phyloP scores from a whole-genome alignment of 2,888 invertebrate genomes.

The Barypeithes pellucidus region DNA sequence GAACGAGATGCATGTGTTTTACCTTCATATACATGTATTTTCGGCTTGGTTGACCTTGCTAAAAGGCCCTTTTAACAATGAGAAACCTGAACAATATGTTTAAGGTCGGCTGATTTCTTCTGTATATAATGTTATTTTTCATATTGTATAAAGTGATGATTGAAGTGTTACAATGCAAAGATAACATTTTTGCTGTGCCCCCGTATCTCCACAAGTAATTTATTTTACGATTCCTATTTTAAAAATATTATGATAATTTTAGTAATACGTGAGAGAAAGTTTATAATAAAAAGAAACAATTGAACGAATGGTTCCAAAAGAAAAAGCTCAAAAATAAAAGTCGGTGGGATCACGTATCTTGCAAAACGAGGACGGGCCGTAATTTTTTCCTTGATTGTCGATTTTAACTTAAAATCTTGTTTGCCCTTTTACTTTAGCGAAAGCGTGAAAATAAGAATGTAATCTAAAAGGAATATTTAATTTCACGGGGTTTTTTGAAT shows the following conservation, averaged over 20 bases:
- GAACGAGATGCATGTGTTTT: too few species aligned
- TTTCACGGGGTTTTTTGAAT: not conserved
- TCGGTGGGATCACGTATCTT: conserved; percentile 14
- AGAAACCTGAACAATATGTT: too few species aligned
- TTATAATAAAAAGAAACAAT: conserved; percentile 12
- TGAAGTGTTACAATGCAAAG: too few species aligned
- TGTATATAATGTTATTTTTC: too few species aligned
- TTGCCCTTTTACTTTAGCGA: not conserved
- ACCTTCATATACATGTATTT: too few species aligned
- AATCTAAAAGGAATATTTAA: conserved; percentile 1
- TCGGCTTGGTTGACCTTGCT: too few species aligned
- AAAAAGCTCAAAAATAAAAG: conserved; percentile 11
- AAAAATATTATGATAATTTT: conserved; percentile 11
- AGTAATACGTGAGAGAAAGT: not conserved
- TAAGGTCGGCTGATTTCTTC: too few species aligned
- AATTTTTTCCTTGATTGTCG: conserved; percentile 10
- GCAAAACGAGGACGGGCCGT: not conserved
- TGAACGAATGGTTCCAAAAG: conserved; percentile 5
- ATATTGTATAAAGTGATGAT: too few species aligned
- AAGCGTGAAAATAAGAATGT: conserved; percentile 1
- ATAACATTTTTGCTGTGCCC: not conserved
- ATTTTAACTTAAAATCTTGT: conserved; percentile 14
- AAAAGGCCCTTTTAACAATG: too few species aligned
- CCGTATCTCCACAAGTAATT: not conserved
- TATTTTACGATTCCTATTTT: conserved; percentile 9